Evolutionary conservation across 2,113 vertebrate genomes (phyloP).

Genomic region (Dromas ardeola): DNA sequence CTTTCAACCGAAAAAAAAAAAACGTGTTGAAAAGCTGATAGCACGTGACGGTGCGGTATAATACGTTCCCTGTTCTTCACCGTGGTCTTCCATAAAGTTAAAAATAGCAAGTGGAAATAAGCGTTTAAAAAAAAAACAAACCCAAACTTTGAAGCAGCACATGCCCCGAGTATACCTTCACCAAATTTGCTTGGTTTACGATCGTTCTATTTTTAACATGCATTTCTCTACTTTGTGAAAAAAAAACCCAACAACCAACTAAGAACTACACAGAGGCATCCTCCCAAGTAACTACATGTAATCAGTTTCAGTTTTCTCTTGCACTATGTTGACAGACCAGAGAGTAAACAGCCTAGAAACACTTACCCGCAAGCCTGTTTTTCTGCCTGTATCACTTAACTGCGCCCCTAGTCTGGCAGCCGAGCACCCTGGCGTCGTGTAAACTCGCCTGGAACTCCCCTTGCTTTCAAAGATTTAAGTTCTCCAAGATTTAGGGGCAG

Average conservation of each 20-base stretch:
- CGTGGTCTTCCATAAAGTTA: constrained; percentile 3
- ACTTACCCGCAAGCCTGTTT: background rate
- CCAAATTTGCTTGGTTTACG: background rate
- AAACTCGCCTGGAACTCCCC: background rate
- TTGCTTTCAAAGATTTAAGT: constrained; percentile 53
- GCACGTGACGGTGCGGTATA: background rate
- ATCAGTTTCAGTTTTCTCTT: constrained; percentile 14
- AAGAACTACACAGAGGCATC: background rate
- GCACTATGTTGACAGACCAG: background rate
- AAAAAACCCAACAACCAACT: background rate
- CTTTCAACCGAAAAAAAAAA: background rate
- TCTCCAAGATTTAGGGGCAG: background rate
- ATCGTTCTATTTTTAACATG: background rate
- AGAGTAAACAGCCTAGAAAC: background rate
- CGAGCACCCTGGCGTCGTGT: accelerated
- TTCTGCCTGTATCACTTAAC: accelerated
- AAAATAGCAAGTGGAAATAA: constrained; percentile 41
- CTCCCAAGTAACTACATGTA: background rate
- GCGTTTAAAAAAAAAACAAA: background rate
- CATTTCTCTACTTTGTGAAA: background rate
- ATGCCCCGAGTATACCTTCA: background rate
- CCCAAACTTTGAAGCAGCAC: background rate
- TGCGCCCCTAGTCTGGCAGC: background rate
- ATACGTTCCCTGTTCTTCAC: background rate
- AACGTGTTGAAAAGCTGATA: background rate